These are phyloP conservation scores for Drosophila oshimai DNA, from an alignment of 1,140 invertebrate genomes.

Conservation along the genomic window DNA sequence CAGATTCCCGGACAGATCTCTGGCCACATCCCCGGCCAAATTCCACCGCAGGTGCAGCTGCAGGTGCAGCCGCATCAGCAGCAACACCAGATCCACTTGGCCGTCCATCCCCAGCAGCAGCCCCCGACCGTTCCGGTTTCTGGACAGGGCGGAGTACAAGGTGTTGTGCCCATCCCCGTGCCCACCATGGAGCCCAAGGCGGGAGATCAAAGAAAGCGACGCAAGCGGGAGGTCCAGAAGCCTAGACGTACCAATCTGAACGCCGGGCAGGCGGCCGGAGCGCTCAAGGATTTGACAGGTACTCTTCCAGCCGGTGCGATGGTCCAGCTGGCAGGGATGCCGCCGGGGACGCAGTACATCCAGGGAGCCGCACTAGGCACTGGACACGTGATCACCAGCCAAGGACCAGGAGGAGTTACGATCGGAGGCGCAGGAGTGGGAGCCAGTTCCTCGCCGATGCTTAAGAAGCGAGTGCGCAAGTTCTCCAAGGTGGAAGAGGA, in stretches of 20 bases:
- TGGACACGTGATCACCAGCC: neutral
- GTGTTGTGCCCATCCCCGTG: neutral
- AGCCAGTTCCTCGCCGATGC: conserved; percentile 19
- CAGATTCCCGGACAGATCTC: conserved; percentile 7
- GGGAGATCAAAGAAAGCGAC: conserved; percentile 87
- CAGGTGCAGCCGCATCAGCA: conserved; percentile 36
- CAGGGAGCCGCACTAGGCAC: neutral
- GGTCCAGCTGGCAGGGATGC: conserved; percentile 41
- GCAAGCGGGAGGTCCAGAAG: conserved; percentile 92
- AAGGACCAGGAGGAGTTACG: neutral
- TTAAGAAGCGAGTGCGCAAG: conserved; percentile 89
- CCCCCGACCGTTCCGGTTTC: neutral
- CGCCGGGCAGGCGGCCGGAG: conserved; percentile 57
- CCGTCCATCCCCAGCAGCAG: conserved; percentile 15
- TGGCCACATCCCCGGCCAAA: neutral
- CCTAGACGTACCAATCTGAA: conserved; percentile 87
- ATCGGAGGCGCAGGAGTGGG: neutral
- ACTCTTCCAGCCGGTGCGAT: conserved; percentile 45
- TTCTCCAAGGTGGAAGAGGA: conserved; percentile 94
- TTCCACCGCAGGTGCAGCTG: conserved; percentile 11
- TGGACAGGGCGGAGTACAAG: neutral
- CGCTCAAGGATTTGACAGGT: conserved; percentile 37
- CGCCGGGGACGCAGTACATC: conserved; percentile 21
- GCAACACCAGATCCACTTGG: conserved; percentile 6
- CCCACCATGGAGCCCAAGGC: conserved; percentile 41